A percentile compares a stretch with the other conserved stretches of the same genome.
These are phyloP conservation scores for Zophobas atratus DNA, from an alignment of 1,140 invertebrate species.

Conservation along the genomic window DNA sequence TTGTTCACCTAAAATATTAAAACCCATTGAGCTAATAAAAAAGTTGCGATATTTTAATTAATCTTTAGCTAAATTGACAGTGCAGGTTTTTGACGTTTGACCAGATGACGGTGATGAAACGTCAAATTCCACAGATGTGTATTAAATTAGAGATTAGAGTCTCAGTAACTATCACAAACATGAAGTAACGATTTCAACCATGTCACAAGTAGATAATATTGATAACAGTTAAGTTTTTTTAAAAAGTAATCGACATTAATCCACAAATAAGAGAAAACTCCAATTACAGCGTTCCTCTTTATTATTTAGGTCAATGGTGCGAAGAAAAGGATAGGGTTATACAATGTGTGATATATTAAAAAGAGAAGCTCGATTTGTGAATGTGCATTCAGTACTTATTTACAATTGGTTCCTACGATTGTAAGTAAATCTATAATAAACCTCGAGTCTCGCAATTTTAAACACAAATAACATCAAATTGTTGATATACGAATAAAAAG, in stretches of 20 bases:
- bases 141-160: neutral
- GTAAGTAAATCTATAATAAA: too few species aligned
- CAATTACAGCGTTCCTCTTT: neutral
- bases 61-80: constrained; percentile 1
- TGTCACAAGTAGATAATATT: neutral
- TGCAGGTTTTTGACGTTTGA: constrained; percentile 17
- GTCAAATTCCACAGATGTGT: neutral
- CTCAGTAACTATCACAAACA: too few species aligned
- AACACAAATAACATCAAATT: constrained; percentile 2
- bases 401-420: too few species aligned
- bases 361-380: neutral
- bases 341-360: neutral
- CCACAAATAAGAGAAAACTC: too few species aligned
- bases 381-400: neutral
- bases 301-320: constrained; percentile 26
- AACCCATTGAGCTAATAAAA: constrained; percentile 2
- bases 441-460: neutral
- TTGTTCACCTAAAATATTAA: neutral
- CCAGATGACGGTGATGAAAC: constrained; percentile 12
- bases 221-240: too few species aligned
- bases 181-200: neutral
- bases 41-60: neutral
- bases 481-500: neutral
- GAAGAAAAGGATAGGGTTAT: neutral
- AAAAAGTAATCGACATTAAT: too few species aligned